A percentile compares a stretch with the other conserved stretches of the same genome.
These are phyloP conservation scores for Dendrocincla tyrannina DNA, from an alignment of 2,797 vertebrate species.

Conservation along the genomic window DNA sequence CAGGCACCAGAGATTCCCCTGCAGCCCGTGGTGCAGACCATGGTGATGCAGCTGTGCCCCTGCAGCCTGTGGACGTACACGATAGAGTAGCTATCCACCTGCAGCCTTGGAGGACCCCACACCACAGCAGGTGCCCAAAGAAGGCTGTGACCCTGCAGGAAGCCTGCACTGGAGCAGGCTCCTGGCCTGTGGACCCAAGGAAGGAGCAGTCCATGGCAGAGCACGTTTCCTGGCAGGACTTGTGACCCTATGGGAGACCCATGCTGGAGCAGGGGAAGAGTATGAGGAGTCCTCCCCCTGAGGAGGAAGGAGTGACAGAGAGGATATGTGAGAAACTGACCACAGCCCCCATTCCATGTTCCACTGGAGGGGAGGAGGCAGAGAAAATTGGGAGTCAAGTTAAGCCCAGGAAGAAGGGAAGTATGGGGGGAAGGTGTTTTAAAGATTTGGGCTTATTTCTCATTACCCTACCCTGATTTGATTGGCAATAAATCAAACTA, in stretches of 20 bases:
- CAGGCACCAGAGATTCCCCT: not conserved
- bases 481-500: not conserved
- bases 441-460: not conserved
- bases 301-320: not conserved
- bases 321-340: not conserved
- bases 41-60: not conserved
- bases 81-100: not conserved
- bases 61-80: not conserved
- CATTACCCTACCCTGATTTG: not conserved
- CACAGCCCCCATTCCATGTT: rapidly evolving
- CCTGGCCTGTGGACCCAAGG: not conserved
- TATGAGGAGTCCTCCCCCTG: not conserved
- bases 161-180: not conserved
- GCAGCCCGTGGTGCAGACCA: not conserved
- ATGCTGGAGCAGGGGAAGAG: not conserved
- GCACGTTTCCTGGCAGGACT: not conserved
- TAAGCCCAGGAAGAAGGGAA: not conserved
- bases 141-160: not conserved
- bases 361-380: not conserved
- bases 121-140: not conserved
- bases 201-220: not conserved
- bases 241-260: not conserved
- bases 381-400: not conserved
- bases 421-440: rapidly evolving
- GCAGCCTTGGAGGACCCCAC: not conserved